Conservation (phyloP, 2,888 invertebrate genomes). For the Patella ulyssiponensis region DNA sequence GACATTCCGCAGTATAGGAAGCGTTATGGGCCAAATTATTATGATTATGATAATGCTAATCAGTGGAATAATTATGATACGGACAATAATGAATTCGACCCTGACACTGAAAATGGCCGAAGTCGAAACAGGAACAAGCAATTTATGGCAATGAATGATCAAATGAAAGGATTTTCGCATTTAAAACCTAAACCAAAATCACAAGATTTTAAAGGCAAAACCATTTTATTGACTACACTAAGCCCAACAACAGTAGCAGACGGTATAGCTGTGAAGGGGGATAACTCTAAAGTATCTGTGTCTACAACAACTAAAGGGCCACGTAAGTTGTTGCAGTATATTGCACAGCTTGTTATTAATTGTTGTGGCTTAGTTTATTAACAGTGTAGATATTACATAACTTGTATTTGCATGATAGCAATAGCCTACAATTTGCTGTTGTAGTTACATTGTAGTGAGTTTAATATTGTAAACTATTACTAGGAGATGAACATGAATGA, state of each 20-base stretch:
- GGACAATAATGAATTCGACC: neutral
- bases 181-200: constrained; percentile 24
- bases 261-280: constrained; percentile 19
- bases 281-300: constrained; percentile 2
- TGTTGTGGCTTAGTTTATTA: too few relatives aligned
- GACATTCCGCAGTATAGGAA: constrained; percentile 17
- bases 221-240: neutral
- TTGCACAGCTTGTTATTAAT: too few relatives aligned
- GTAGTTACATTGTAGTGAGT: too few relatives aligned
- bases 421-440: too few relatives aligned
- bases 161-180: constrained; percentile 43
- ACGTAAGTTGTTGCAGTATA: too few relatives aligned
- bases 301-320: constrained; percentile 11
- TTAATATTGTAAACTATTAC: too few relatives aligned
- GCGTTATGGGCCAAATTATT: constrained; percentile 22
- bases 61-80: neutral
- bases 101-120: constrained; percentile 21
- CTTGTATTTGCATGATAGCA: too few relatives aligned
- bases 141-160: constrained; percentile 50
- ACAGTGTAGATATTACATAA: too few relatives aligned
- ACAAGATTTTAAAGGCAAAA: constrained; percentile 10
- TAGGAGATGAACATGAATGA: too few relatives aligned
- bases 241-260: neutral
- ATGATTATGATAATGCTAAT: constrained; percentile 15
- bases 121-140: constrained; percentile 58